These are phyloP conservation scores for Coracias cyanogaster DNA, from an alignment of 2,797 vertebrate genomes.

Conservation along the genomic window DNA sequence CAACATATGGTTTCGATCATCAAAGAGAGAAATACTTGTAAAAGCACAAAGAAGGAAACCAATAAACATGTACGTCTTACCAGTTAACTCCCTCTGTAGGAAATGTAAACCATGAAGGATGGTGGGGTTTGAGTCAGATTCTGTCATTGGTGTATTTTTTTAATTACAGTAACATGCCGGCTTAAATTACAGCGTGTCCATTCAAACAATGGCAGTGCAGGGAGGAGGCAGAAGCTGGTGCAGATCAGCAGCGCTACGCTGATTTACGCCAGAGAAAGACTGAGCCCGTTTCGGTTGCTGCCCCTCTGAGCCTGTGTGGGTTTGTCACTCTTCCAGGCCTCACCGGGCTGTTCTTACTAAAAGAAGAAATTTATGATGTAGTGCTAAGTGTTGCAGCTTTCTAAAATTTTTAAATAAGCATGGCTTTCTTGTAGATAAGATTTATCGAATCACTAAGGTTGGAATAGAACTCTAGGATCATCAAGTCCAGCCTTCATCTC, in stretches of 20 bases:
- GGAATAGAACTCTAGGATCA: too few relatives aligned
- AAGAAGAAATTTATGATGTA: neutral
- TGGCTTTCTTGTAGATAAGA: neutral
- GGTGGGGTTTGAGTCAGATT: constrained; percentile 51
- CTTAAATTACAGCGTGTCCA: constrained; percentile 43
- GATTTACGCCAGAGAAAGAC: neutral
- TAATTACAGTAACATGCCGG: constrained; percentile 62
- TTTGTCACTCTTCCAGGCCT: neutral
- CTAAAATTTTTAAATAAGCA: neutral
- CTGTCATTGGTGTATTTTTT: constrained; percentile 69
- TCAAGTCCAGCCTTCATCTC: too few relatives aligned
- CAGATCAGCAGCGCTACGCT: neutral
- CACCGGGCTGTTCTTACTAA: neutral
- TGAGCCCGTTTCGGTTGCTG: rapidly evolving
- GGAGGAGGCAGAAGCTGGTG: constrained; percentile 24
- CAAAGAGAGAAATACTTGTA: constrained; percentile 76
- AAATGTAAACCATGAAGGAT: constrained; percentile 67
- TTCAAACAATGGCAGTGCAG: constrained; percentile 7
- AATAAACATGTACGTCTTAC: constrained; percentile 66
- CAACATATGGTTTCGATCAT: constrained; percentile 79
- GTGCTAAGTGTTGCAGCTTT: neutral
- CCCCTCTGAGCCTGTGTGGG: neutral
- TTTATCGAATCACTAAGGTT: neutral
- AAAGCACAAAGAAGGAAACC: constrained; percentile 69
- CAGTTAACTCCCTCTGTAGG: constrained; percentile 70